Conservation (phyloP, 2,113 vertebrate genomes). For the Dinomys branickii region DNA sequence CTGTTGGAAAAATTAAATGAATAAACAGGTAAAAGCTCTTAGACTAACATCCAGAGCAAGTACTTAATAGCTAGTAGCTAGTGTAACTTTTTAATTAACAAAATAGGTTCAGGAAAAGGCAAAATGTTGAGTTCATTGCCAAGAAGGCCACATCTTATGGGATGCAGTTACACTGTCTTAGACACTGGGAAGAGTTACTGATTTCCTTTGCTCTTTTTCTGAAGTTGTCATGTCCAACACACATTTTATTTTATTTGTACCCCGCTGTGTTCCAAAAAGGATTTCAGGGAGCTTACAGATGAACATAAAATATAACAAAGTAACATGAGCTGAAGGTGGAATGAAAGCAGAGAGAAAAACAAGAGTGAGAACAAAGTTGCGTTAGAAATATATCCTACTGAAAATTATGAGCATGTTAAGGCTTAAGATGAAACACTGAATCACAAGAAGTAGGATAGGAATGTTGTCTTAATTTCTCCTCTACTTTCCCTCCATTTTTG, state of each 20-base stretch:
- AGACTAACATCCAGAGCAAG: background rate
- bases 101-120: conserved; percentile 11
- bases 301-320: conserved; percentile 60
- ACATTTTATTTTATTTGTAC: conserved; percentile 73
- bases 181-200: conserved; percentile 17
- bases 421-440: conserved; percentile 39
- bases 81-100: conserved; percentile 55
- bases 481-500: background rate
- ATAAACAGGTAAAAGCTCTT: conserved; percentile 18
- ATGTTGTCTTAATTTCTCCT: conserved; percentile 48
- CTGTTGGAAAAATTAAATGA: background rate
- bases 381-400: background rate
- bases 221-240: background rate
- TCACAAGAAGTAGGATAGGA: background rate
- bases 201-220: conserved; percentile 2
- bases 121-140: background rate
- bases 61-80: background rate
- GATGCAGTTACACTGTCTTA: background rate
- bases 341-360: conserved; percentile 51
- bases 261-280: conserved; percentile 36
- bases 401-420: conserved; percentile 52
- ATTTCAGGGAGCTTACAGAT: conserved; percentile 40
- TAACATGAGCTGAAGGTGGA: conserved; percentile 47
- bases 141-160: background rate
- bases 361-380: conserved; percentile 31